Percentiles rank a stretch among this genome's conserved stretches.
Evolutionary conservation across 2,888 invertebrate species (phyloP).

Genomic region (Synergus itoensis): DNA sequence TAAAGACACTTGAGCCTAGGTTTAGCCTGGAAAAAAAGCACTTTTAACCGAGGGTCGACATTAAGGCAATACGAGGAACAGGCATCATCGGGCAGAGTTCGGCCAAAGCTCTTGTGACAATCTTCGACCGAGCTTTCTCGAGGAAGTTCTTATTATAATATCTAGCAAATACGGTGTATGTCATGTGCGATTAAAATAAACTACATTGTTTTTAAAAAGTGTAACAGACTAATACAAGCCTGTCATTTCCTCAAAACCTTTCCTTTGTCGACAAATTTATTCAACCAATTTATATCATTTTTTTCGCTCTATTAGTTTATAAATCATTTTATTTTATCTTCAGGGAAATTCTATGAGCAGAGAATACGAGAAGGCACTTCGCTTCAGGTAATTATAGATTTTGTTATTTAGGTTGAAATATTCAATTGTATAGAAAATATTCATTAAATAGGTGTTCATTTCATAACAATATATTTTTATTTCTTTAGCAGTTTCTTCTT

Average conservation of each 20-base stretch:
- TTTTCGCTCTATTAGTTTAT: slow-evolving; percentile 34
- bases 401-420: background rate
- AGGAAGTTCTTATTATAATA: slow-evolving; percentile 73
- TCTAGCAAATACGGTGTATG: slow-evolving; percentile 78
- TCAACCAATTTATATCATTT: too few relatives aligned
- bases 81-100: slow-evolving; percentile 64
- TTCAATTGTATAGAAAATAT: background rate
- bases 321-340: slow-evolving; percentile 41
- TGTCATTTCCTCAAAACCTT: slow-evolving; percentile 42
- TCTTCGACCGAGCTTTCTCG: slow-evolving; percentile 64
- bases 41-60: slow-evolving; percentile 73
- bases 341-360: background rate
- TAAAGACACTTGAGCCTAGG: slow-evolving; percentile 57
- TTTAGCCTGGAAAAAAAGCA: slow-evolving; percentile 55
- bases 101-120: slow-evolving; percentile 62
- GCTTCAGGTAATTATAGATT: background rate
- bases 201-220: slow-evolving; percentile 77
- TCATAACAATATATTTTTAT: too few relatives aligned
- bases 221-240: slow-evolving; percentile 10
- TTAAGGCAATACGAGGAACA: slow-evolving; percentile 75
- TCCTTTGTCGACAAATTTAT: slow-evolving; percentile 48
- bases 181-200: slow-evolving; percentile 78
- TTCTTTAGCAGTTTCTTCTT: too few relatives aligned
- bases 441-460: too few relatives aligned
- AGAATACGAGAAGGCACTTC: background rate